Base-by-base conservation (phyloP, 1,140 invertebrate species). In the Drosophila pseudoobscura region DNA sequence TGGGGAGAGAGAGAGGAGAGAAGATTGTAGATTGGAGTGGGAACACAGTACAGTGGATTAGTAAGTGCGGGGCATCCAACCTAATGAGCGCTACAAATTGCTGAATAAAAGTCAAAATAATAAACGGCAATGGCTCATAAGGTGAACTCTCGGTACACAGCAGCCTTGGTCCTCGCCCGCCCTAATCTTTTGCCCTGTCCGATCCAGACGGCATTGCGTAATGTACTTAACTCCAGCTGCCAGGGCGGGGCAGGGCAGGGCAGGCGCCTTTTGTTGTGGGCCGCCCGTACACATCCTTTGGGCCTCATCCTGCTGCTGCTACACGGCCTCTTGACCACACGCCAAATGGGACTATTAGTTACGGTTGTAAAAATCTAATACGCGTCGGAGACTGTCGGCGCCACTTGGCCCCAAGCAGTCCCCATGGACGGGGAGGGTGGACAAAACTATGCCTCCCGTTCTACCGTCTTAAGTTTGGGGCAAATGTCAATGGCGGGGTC, bases 31-130 rank as follows among this genome's bases (percentile, higher is more conserved):
- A 26, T 26, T 26, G 24, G 24, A 26, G 24, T 26, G 0, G 24
- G 24, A 26, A 5, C 5, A 26, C 24, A 26, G 24, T 26, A 41
- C n/a, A 60, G 63, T 44, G 39, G 50, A 49, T 65, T 57, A 68
- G 58, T 74, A 51, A 69, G 73, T 74, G 74, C 49, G 49, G 59
- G 59, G 65, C 83, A 75, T 78, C 64, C 80, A 85, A 68, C 82
- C 79, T 80, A 91, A 91, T 90, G 89, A 88, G 82, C 82, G 77
- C 75, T 73, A 58, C 89, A 89, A 90, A 91, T 88, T 60, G 77
- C 79, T 75, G 65, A 80, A 91, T 91, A 90, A 89, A 91, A 90
- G 79, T 87, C 71, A 74, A 84, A 90, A 89, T 91, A 91, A 91
- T 91, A 91, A 91, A 91, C 90, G 72, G 76, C 75, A 91, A 91